A percentile compares a stretch with the other conserved stretches of the same genome.
Conservation (phyloP, 2,888 invertebrate species). For the Chrysotoxum bicinctum region DNA sequence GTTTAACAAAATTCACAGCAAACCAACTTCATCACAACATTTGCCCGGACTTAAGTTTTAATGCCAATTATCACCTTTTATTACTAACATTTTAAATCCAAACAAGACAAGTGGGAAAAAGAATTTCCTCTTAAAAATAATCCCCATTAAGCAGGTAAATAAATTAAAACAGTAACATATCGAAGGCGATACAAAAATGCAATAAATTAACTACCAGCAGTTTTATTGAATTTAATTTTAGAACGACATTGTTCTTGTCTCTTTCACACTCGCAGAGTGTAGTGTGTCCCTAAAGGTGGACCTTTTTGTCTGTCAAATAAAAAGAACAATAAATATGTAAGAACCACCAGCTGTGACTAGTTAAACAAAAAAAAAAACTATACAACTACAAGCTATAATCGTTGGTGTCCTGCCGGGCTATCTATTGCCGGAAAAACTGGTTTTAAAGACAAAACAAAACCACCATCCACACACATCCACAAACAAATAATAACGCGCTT, state of each 20-base stretch:
- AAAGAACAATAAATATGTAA: conserved; percentile 43
- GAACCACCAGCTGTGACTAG: conserved; percentile 56
- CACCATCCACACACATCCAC: not conserved
- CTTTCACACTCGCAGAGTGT: not conserved
- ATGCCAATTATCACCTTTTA: not conserved
- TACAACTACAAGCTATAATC: conserved; percentile 21
- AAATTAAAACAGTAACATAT: conserved; percentile 9
- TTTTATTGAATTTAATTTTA: conserved; percentile 63
- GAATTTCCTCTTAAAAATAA: not conserved
- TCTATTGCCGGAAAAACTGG: conserved; percentile 69
- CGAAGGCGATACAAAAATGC: not conserved
- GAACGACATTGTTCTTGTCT: not conserved
- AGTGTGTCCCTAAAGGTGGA: conserved; percentile 19
- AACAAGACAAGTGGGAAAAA: not conserved
- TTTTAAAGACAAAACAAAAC: conserved; percentile 32
- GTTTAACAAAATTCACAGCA: too few relatives aligned
- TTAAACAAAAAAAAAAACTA: conserved; percentile 15
- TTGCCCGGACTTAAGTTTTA: not conserved
- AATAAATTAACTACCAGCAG: conserved; percentile 61
- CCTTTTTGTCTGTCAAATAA: conserved; percentile 23
- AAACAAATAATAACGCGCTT: conserved; percentile 3
- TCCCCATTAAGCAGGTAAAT: not conserved
- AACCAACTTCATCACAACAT: too few relatives aligned
- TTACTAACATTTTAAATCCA: not conserved
- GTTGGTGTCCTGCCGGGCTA: conserved; percentile 60